Evolutionary conservation across 1,140 invertebrate species (phyloP), one percentile per base, ranked within the genome.

Genomic region (Rhynchophorus ferrugineus): DNA sequence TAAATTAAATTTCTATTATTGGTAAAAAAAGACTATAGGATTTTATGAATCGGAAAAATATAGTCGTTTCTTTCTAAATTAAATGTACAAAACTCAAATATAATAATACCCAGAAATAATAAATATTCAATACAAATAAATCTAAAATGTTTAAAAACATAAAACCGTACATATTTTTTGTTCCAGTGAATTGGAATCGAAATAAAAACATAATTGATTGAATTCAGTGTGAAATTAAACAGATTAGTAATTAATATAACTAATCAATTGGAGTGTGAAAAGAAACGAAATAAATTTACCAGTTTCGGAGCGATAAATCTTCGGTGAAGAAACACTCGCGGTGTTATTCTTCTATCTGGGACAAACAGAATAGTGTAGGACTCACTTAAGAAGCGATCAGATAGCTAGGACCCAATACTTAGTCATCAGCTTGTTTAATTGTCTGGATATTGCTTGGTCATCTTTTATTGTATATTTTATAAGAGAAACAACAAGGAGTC

Each of bases 361-460:
- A 61, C 56, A 59, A 60, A 60, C 52, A 58, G 43, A 54, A 49
- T 16, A 20, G 46, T 60, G 58, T 39, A 57, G 58, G 49, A 35
- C 52, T 56, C 48, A 62, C 60, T 62, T 60, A 62, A 60, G 60
- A 54, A 62, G 60, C 60, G 49, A 58, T 62, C 60, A 58, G 60
- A 62, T 62, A 56, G 55, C 48, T 54, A 49, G 41, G 41, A 33
- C 52, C 56, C 46, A 53, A 54, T 58, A 56, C 49, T 59, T 39
- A 52, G 45, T 59, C 58, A 59, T 62, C 60, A 60, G 58, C 56
- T 54, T 58, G 46, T 48, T 49, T 56, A 49, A 57, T 60, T 60
- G 58, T 59, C 44, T 57, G 54, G 33, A 60, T 62, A 60, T 16
- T 62, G 60, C 60, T 55, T 37, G 50, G 60, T 62, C 60, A 62